Evolutionary conservation across 2,888 invertebrate genomes (phyloP), one percentile per base, ranked within the genome.

Genomic region (Ormyrus labotus): DNA sequence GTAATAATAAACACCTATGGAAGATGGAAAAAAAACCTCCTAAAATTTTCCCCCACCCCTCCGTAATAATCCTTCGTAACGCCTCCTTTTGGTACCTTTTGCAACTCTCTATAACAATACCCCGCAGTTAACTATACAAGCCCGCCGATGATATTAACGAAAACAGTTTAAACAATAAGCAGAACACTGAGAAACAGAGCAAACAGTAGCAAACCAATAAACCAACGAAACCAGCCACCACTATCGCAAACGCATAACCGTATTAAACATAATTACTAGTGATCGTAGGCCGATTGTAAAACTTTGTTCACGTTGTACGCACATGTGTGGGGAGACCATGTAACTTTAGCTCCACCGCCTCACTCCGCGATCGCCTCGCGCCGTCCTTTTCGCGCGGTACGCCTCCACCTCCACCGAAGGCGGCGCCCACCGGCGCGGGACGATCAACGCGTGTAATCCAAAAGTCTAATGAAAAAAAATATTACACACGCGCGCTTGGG

Each of bases 291-390:
- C 87, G 86, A 87, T 88, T 87, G 86, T 87, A 87, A 88, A 88
- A 89, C 88, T 90, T 90, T 86, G 86, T 90, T 90, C 86, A 89
- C 89, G 88, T 90, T 89, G 88, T 89, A 90, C 89, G 90, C 89
- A 90, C 89, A 90, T 89, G 90, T 90, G 90, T 90, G 90, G 90
- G 90, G 90, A 90, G 90, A 90, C 90, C 90, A 90, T 90, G 90
- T 90, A 90, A 89, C 90, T 90, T 90, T 89, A 90, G 88, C 89
- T 90, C 89, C 89, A 87, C 88, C 79, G 80, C 77, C 76, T 80
- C 77, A 82, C 82, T 80, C 70, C 80, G 78, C 80, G 72, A 77
- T 73, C 68, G 65, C 6, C 70, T 64, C 70, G 80, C 71, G 74
- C 34, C 70, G 57, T 71, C 34, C 34, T 34, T 34, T 4, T 34